Evolutionary conservation across 2,888 invertebrate species (phyloP).

Genomic region (Melanotus villosus): DNA sequence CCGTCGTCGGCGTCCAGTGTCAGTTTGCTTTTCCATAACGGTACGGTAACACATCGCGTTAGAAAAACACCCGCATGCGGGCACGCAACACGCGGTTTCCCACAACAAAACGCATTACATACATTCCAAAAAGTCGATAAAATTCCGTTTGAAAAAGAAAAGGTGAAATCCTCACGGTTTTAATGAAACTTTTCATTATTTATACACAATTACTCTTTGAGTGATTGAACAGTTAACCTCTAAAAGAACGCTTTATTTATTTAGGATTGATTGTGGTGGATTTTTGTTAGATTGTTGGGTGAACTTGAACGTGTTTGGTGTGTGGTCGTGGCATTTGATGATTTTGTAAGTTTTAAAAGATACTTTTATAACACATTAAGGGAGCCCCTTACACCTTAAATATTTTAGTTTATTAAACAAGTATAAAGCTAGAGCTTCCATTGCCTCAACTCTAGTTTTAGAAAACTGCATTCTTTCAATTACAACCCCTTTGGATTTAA

Average conservation of each 20-base stretch:
- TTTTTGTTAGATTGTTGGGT: background rate
- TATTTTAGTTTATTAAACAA: too few species aligned
- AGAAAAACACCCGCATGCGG: background rate
- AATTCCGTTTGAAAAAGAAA: background rate
- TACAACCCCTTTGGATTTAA: too few species aligned
- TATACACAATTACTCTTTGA: background rate
- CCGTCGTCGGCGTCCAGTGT: conserved; percentile 21
- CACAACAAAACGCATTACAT: background rate
- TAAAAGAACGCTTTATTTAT: background rate
- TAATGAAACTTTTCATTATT: conserved; percentile 3
- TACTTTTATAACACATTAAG: too few species aligned
- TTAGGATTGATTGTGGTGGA: background rate
- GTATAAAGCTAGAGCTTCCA: too few species aligned
- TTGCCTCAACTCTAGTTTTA: too few species aligned
- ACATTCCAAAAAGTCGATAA: background rate
- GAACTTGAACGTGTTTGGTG: background rate
- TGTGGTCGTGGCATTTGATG: too few species aligned
- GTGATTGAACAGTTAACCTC: conserved; percentile 9
- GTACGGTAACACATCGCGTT: background rate
- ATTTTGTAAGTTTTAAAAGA: too few species aligned
- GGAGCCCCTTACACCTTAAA: too few species aligned
- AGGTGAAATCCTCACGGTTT: background rate
- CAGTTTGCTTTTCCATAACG: conserved; percentile 5
- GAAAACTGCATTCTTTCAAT: too few species aligned
- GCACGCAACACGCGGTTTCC: conserved; percentile 2